phyloP scores from a whole-genome alignment of 2,113 vertebrate genomes.

The Asarcornis scutulata region DNA sequence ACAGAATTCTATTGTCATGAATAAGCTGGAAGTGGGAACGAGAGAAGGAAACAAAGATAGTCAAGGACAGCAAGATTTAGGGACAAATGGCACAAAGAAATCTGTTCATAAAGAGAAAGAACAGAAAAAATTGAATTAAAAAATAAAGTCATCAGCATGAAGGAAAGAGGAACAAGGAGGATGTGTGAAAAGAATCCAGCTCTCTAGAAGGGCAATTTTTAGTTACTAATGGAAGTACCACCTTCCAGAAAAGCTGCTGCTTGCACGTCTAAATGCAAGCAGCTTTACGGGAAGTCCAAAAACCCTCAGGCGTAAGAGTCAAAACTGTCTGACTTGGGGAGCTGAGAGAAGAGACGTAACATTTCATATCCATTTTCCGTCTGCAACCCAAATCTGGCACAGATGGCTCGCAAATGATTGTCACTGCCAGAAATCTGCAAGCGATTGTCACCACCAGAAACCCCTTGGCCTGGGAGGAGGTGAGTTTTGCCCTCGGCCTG shows the following conservation, averaged over 20 bases:
- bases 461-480: neutral
- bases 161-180: neutral
- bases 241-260: slow-evolving; percentile 16
- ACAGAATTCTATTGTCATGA: neutral
- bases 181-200: slow-evolving; percentile 41
- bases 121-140: slow-evolving; percentile 22
- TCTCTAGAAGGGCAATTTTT: slow-evolving; percentile 7
- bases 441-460: neutral
- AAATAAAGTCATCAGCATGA: slow-evolving; percentile 19
- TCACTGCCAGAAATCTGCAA: slow-evolving; percentile 29
- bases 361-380: neutral
- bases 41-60: neutral
- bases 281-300: neutral
- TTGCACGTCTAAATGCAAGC: neutral
- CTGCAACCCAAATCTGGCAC: slow-evolving; percentile 32
- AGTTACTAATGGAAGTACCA: neutral
- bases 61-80: neutral
- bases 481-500: neutral
- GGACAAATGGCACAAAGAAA: neutral
- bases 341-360: neutral
- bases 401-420: slow-evolving; percentile 1
- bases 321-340: neutral
- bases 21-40: neutral
- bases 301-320: neutral
- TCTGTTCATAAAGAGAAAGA: neutral